phyloP scores from a whole-genome alignment of 2,888 invertebrate species.

The Bombylius major region DNA sequence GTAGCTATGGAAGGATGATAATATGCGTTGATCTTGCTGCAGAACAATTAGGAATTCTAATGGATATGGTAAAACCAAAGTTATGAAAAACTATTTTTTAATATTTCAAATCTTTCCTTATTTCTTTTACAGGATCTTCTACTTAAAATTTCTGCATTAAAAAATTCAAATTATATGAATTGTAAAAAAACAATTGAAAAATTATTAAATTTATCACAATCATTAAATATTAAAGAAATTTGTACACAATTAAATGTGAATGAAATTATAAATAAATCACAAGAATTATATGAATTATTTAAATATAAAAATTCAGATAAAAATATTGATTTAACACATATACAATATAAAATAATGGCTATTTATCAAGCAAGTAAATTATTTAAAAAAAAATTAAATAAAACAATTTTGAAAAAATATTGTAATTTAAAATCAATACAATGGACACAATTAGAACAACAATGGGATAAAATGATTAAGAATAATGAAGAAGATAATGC shows the following conservation, averaged over 20 bases:
- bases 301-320: constrained; percentile 28
- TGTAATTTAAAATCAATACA: constrained; percentile 47
- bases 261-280: constrained; percentile 38
- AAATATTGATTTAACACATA: constrained; percentile 45
- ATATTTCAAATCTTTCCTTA: background rate
- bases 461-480: constrained; percentile 41
- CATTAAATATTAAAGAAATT: constrained; percentile 41
- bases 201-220: constrained; percentile 44
- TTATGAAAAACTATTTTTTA: background rate
- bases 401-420: constrained; percentile 42
- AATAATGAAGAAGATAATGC: background rate
- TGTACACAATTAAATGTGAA: constrained; percentile 45
- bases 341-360: constrained; percentile 52
- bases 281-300: constrained; percentile 42
- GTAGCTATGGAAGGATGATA: constrained; percentile 46
- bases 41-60: constrained; percentile 36
- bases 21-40: constrained; percentile 50
- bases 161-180: constrained; percentile 42
- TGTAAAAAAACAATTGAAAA: constrained; percentile 46
- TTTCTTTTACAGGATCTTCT: constrained; percentile 40
- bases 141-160: constrained; percentile 45
- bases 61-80: constrained; percentile 35
- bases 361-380: constrained; percentile 51
- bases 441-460: constrained; percentile 46
- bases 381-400: constrained; percentile 44